phyloP scores from a whole-genome alignment of 1,140 invertebrate genomes.

The Calephelis nemesis region DNA sequence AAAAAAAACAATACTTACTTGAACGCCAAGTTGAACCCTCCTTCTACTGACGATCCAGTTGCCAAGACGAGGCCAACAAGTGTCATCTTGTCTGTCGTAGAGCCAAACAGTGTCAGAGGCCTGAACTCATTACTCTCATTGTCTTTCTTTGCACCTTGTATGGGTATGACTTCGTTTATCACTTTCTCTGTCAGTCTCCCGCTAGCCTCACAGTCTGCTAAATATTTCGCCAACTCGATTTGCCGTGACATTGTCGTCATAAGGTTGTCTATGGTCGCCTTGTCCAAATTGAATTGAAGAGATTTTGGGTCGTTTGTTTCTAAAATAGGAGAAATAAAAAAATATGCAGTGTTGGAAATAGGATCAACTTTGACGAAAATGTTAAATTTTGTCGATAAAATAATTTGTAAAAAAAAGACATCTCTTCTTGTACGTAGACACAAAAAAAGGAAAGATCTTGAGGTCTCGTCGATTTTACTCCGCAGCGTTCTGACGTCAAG shows the following conservation, averaged over 20 bases:
- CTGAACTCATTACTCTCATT: conserved; percentile 58
- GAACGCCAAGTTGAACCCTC: conserved; percentile 84
- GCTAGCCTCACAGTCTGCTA: conserved; percentile 81
- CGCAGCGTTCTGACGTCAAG: too few species aligned
- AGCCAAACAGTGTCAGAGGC: conserved; percentile 85
- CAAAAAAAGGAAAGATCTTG: too few species aligned
- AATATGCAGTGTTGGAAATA: not conserved
- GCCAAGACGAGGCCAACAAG: conserved; percentile 83
- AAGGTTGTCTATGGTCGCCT: conserved; percentile 83
- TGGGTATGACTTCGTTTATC: conserved; percentile 57
- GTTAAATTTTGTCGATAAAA: too few species aligned
- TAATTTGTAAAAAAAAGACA: too few species aligned
- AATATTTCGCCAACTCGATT: conserved; percentile 84
- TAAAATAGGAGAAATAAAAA: conserved; percentile 46
- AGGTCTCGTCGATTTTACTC: too few species aligned
- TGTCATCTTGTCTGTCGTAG: conserved; percentile 82
- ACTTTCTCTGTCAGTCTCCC: conserved; percentile 60
- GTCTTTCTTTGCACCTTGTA: conserved; percentile 52
- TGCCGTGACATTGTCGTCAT: conserved; percentile 85
- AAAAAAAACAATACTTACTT: conserved; percentile 71
- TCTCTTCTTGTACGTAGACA: too few species aligned
- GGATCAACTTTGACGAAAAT: too few species aligned
- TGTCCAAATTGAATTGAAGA: conserved; percentile 84
- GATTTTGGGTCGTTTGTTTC: conserved; percentile 70
- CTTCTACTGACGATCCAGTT: conserved; percentile 82